phyloP scores from a whole-genome alignment of 2,888 invertebrate genomes.

The Aphrophora alni region DNA sequence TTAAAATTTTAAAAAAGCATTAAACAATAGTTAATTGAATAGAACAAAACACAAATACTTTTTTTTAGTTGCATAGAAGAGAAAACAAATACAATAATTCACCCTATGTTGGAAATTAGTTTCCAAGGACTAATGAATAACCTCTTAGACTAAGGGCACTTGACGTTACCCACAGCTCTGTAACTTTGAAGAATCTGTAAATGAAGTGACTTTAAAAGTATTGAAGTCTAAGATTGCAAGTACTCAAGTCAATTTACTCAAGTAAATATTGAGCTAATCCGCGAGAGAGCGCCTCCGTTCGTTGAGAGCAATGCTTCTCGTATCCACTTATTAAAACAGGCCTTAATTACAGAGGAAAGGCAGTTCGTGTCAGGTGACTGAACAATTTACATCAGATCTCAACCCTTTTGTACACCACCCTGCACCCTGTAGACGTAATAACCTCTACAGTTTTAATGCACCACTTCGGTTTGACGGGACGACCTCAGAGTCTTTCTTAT shows the following conservation, averaged over 20 bases:
- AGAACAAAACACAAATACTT: not conserved
- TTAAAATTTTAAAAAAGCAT: too few relatives aligned
- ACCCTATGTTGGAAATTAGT: not conserved
- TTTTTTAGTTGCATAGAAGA: not conserved
- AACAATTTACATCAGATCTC: conserved; percentile 9
- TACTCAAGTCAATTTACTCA: conserved; percentile 26
- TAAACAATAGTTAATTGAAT: too few relatives aligned
- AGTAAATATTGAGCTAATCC: conserved; percentile 29
- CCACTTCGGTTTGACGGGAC: not conserved
- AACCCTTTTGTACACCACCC: not conserved
- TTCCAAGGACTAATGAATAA: not conserved
- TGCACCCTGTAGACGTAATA: not conserved
- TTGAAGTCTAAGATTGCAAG: not conserved
- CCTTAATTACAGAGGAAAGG: conserved; percentile 31
- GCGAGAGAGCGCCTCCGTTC: not conserved
- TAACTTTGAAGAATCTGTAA: not conserved
- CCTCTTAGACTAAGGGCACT: not conserved
- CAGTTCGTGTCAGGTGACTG: conserved; percentile 14
- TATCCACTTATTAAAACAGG: conserved; percentile 34
- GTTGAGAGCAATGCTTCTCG: not conserved
- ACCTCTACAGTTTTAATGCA: conserved; percentile 8
- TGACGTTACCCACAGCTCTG: not conserved
- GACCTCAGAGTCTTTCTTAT: not conserved
- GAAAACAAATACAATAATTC: not conserved
- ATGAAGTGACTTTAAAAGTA: not conserved